These are phyloP conservation scores for Pseudochirops cupreus DNA, from an alignment of 2,797 vertebrate genomes.

Conservation along the genomic window DNA sequence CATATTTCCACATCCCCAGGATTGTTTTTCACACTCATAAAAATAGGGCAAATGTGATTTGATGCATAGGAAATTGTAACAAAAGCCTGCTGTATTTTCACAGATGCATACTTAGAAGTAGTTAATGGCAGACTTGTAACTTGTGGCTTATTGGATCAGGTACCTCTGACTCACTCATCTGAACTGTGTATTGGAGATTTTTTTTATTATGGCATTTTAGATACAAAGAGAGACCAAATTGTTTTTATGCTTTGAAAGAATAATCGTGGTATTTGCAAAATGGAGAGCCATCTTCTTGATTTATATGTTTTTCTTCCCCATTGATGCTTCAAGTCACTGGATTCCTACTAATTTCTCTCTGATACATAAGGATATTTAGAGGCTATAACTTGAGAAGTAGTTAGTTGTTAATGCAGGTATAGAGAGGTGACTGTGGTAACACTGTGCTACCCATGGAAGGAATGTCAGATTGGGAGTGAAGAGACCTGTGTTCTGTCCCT, in stretches of 20 bases:
- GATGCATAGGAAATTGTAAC: background rate
- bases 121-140: background rate
- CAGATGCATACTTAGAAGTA: background rate
- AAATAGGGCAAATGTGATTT: background rate
- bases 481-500: background rate
- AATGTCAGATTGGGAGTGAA: background rate
- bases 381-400: background rate
- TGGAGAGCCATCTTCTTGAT: background rate
- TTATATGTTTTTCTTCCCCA: background rate
- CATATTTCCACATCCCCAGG: background rate
- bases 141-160: background rate
- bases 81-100: background rate
- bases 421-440: background rate
- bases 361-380: background rate
- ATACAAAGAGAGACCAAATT: background rate
- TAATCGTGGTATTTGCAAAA: background rate
- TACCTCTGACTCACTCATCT: background rate
- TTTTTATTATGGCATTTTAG: background rate
- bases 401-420: background rate
- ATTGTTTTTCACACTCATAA: background rate
- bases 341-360: background rate
- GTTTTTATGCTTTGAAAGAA: background rate
- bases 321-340: background rate
- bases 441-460: background rate
- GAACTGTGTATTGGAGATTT: background rate